A percentile compares a stretch with the other conserved stretches of the same genome.
These are phyloP conservation scores for Turritopsis rubra DNA, from an alignment of 30 jellyfish, hydroid and myxozoan species.

Conservation along the genomic window DNA sequence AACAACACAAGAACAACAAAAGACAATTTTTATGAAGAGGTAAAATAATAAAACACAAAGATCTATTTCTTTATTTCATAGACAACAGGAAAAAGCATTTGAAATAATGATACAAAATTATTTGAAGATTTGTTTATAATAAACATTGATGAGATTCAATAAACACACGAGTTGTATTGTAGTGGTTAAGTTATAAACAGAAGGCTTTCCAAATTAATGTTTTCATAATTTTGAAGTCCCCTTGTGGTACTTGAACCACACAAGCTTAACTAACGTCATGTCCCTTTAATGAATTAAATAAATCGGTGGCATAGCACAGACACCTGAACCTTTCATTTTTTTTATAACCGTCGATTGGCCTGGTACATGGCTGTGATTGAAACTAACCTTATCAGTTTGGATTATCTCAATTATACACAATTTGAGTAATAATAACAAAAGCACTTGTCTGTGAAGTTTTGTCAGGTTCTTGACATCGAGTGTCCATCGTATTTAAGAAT, in stretches of 20 bases:
- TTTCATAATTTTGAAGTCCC: not conserved
- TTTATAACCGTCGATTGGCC: too few relatives aligned
- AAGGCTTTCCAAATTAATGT: not conserved
- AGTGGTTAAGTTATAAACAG: not conserved
- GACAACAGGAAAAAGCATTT: not conserved
- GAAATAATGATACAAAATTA: not conserved
- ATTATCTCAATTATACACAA: not conserved
- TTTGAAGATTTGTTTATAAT: not conserved
- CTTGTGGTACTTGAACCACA: not conserved
- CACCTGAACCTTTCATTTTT: too few relatives aligned
- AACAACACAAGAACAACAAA: not conserved
- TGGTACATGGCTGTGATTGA: not conserved
- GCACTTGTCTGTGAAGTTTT: not conserved
- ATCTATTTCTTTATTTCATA: too few relatives aligned
- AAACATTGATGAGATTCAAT: not conserved
- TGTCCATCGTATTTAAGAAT: not conserved
- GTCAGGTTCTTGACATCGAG: not conserved
- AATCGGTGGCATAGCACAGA: not conserved
- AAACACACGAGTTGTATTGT: not conserved
- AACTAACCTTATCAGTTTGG: not conserved
- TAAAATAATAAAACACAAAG: not conserved
- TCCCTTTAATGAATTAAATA: not conserved
- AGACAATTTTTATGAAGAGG: not conserved
- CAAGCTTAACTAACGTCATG: not conserved
- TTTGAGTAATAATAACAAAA: not conserved